A percentile compares a stretch with the other conserved stretches of the same genome.
Evolutionary conservation across 2,888 invertebrate genomes (phyloP).

Genomic region (Hetaerina titia): DNA sequence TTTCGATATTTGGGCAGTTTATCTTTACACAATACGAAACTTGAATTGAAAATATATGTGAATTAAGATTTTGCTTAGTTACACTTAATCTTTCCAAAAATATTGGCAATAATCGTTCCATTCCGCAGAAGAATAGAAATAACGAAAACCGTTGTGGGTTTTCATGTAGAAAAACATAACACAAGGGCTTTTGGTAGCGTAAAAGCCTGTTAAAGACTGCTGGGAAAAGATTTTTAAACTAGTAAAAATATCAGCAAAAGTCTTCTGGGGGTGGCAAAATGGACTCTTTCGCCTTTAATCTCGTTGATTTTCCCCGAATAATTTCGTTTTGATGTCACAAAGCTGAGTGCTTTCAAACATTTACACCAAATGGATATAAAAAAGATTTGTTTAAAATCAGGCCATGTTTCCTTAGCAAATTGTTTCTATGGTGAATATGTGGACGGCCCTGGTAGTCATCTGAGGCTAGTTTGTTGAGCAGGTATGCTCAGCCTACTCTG

Average conservation of each 20-base stretch:
- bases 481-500: neutral
- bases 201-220: neutral
- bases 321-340: neutral
- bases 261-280: neutral
- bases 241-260: neutral
- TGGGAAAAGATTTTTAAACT: neutral
- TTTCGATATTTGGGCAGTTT: no score
- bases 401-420: neutral
- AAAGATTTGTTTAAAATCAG: neutral
- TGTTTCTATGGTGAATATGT: neutral
- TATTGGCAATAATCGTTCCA: no score
- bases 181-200: neutral
- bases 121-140: neutral
- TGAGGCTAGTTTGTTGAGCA: neutral
- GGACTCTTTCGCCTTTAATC: neutral
- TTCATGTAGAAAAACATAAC: neutral
- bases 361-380: neutral
- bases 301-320: neutral
- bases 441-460: neutral
- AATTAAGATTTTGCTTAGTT: no score
- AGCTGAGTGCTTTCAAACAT: neutral
- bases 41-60: no score
- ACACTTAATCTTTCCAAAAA: no score
- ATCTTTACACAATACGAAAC: no score
- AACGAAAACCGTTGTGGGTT: neutral